Evolutionary conservation across 2,113 vertebrate species (phyloP).

Genomic region (Neodontobutis hainanensis): DNA sequence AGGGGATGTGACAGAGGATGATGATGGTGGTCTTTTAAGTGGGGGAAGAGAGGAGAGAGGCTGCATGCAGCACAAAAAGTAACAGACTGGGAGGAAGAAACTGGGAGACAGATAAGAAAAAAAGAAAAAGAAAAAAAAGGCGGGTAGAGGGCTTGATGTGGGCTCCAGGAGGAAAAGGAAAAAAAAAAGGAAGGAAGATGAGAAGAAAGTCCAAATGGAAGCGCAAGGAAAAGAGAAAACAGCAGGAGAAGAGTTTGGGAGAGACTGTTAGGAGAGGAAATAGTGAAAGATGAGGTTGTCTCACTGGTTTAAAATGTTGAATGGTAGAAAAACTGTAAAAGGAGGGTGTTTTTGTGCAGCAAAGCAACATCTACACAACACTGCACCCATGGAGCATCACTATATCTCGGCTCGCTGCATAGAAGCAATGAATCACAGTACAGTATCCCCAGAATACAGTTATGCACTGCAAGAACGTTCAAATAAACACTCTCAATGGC

Average conservation of each 20-base stretch:
- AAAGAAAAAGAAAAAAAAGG: not conserved
- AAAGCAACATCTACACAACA: constrained; percentile 11
- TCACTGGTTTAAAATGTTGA: constrained; percentile 53
- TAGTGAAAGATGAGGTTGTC: constrained; percentile 60
- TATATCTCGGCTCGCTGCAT: constrained; percentile 34
- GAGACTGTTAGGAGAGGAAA: constrained; percentile 36
- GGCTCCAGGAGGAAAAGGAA: constrained; percentile 23
- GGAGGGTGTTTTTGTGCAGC: constrained; percentile 40
- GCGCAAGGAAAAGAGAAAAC: constrained; percentile 16
- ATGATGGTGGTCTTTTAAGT: not conserved
- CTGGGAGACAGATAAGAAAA: constrained; percentile 1
- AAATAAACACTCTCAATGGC: constrained; percentile 45
- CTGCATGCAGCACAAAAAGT: constrained; percentile 1
- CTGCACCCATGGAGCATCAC: constrained; percentile 1
- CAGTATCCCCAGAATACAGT: constrained; percentile 39
- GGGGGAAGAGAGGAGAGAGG: no score
- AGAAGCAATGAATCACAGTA: constrained; percentile 45
- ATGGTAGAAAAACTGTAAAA: constrained; percentile 45
- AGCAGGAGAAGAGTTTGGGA: constrained; percentile 21
- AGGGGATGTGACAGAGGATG: not conserved
- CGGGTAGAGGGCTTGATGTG: not conserved
- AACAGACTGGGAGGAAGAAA: constrained; percentile 1
- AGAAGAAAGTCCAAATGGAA: constrained; percentile 27
- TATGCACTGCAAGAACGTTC: constrained; percentile 27
- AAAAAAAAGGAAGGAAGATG: constrained; percentile 8